Percentiles rank a stretch among this genome's conserved stretches.
phyloP scores from a whole-genome alignment of 2,888 invertebrate genomes.

The Halictus ligatus region DNA sequence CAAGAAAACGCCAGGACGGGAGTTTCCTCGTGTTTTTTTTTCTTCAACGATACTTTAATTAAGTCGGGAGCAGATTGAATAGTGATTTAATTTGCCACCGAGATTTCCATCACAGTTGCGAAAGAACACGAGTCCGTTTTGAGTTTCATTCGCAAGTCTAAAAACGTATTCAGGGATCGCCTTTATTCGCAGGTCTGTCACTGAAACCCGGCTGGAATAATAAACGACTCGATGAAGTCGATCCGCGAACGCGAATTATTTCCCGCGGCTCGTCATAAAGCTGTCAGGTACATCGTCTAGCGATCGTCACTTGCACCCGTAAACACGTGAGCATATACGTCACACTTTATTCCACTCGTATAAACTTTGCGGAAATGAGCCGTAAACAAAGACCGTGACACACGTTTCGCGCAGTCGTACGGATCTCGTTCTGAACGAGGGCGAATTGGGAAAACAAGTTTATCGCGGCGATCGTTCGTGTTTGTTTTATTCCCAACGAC shows the following conservation, averaged over 20 bases:
- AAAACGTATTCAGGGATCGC: slow-evolving; percentile 53
- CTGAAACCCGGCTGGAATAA: slow-evolving; percentile 66
- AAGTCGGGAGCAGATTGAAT: neutral
- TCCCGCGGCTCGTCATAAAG: slow-evolving; percentile 63
- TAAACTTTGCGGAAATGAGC: slow-evolving; percentile 56
- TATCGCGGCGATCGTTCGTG: neutral
- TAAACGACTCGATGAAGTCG: slow-evolving; percentile 58
- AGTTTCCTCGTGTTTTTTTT: neutral
- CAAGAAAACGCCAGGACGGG: neutral
- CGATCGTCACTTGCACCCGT: slow-evolving; percentile 59
- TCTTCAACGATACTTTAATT: slow-evolving; percentile 3
- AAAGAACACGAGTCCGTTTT: slow-evolving; percentile 31
- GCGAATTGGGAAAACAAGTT: slow-evolving; percentile 13
- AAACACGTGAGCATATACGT: slow-evolving; percentile 50
- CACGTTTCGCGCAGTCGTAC: slow-evolving; percentile 15
- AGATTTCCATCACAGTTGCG: slow-evolving; percentile 22
- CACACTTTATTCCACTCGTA: slow-evolving; percentile 56
- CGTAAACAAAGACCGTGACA: slow-evolving; percentile 43
- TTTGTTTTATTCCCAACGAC: neutral
- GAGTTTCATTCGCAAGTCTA: slow-evolving; percentile 45
- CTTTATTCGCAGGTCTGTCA: slow-evolving; percentile 63
- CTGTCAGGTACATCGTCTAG: slow-evolving; percentile 66
- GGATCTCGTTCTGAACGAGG: neutral
- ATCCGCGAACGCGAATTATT: slow-evolving; percentile 67
- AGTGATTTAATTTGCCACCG: slow-evolving; percentile 46